These are phyloP conservation scores for Myioborus melanocephalus DNA, from an alignment of 2,797 vertebrate genomes.

Conservation along the genomic window DNA sequence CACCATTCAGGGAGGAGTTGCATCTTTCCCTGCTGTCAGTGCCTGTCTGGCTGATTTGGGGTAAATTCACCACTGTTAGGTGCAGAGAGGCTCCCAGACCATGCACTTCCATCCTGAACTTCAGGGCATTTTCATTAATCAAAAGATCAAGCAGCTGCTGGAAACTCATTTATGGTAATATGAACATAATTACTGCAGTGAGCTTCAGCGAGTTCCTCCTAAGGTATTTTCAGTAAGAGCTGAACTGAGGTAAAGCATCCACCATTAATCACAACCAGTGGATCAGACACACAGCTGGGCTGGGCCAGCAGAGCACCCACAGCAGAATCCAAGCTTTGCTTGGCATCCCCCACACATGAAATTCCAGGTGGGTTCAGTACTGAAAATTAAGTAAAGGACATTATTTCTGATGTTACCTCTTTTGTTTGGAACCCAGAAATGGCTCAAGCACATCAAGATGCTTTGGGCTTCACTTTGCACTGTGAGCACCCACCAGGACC, in stretches of 20 bases:
- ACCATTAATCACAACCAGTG: neutral
- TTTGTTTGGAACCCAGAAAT: neutral
- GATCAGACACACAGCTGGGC: neutral
- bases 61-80: neutral
- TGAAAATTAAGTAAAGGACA: neutral
- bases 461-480: neutral
- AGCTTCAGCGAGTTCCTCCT: neutral
- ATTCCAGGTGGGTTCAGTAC: neutral
- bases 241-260: neutral
- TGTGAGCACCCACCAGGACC: no score
- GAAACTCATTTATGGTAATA: neutral
- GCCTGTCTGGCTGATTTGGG: neutral
- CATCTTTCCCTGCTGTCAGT: neutral
- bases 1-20: neutral
- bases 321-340: neutral
- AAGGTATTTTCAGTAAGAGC: neutral
- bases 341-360: neutral
- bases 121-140: neutral
- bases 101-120: neutral
- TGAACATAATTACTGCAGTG: neutral
- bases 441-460: neutral
- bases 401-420: neutral
- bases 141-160: neutral
- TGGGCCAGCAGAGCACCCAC: neutral
- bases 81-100: neutral